A percentile compares a stretch with the other conserved stretches of the same genome.
Evolutionary conservation across 2,797 vertebrate genomes (phyloP).

Genomic region (Acanthurus lineatus): DNA sequence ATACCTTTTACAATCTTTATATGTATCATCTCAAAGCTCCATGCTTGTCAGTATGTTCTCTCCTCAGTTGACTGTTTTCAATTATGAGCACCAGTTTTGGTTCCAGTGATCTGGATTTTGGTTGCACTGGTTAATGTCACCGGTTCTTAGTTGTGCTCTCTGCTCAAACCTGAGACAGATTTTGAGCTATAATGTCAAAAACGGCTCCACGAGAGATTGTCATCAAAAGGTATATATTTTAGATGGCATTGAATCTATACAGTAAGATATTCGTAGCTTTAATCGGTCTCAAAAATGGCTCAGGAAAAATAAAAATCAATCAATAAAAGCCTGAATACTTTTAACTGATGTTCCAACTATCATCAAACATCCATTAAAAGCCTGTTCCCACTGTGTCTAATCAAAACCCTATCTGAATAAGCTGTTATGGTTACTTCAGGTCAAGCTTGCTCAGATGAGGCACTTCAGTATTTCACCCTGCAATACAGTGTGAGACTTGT

Average conservation of each 20-base stretch:
- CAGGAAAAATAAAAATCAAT: constrained; percentile 39
- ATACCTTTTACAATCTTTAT: constrained; percentile 63
- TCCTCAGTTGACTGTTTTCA: constrained; percentile 24
- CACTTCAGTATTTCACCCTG: constrained; percentile 85
- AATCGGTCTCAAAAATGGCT: constrained; percentile 48
- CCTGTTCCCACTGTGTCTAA: constrained; percentile 57
- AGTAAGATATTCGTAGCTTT: constrained; percentile 50
- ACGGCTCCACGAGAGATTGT: constrained; percentile 74
- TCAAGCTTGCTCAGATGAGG: constrained; percentile 83
- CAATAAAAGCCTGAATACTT: constrained; percentile 37
- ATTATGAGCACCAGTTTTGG: constrained; percentile 29
- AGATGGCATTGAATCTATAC: constrained; percentile 56
- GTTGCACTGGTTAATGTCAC: constrained; percentile 26
- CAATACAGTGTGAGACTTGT: constrained; percentile 77
- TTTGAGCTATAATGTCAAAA: constrained; percentile 31
- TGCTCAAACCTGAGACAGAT: constrained; percentile 9
- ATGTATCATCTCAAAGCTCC: constrained; percentile 71
- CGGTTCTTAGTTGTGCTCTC: constrained; percentile 20
- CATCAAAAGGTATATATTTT: constrained; percentile 59
- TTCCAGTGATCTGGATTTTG: background rate
- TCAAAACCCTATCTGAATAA: constrained; percentile 69
- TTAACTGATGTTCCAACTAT: constrained; percentile 40
- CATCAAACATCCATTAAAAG: constrained; percentile 47
- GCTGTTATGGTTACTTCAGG: constrained; percentile 57
- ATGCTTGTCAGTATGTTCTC: constrained; percentile 57